These are phyloP conservation scores for Salvelinus fontinalis DNA, from an alignment of 2,113 vertebrate species.

Conservation along the genomic window DNA sequence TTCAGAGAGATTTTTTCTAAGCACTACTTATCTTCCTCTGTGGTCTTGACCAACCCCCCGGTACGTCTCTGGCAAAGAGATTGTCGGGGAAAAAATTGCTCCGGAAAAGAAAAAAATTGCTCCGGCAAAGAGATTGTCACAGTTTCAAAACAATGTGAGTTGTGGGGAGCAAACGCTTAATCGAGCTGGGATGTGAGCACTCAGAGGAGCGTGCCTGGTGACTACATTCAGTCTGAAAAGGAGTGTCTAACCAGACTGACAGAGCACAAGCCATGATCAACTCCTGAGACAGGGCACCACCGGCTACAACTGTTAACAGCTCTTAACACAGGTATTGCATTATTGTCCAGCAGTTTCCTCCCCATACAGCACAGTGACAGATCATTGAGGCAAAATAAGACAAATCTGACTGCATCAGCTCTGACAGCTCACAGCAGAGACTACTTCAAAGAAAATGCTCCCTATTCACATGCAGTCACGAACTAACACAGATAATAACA, in stretches of 20 bases:
- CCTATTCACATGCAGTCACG: constrained; percentile 22
- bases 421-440: constrained; percentile 34
- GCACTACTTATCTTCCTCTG: neutral
- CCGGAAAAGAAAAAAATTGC: neutral
- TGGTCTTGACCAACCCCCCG: constrained; percentile 28
- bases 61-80: neutral
- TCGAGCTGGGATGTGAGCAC: constrained; percentile 28
- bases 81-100: constrained; percentile 22
- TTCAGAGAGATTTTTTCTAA: constrained; percentile 7
- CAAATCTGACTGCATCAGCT: constrained; percentile 31
- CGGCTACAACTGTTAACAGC: neutral
- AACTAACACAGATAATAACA: neutral
- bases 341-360: neutral
- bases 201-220: constrained; percentile 26
- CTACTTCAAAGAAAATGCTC: constrained; percentile 26
- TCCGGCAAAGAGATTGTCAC: constrained; percentile 35
- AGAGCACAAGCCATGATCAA: constrained; percentile 21
- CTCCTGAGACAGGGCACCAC: constrained; percentile 23
- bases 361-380: constrained; percentile 8
- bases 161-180: constrained; percentile 42
- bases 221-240: constrained; percentile 51
- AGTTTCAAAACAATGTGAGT: constrained; percentile 66
- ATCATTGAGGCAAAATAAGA: constrained; percentile 10
- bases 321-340: neutral
- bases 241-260: constrained; percentile 56